Evolutionary conservation across 2,113 vertebrate species (phyloP), one percentile per base, ranked within the genome.

Genomic region (Istiophorus platypterus): DNA sequence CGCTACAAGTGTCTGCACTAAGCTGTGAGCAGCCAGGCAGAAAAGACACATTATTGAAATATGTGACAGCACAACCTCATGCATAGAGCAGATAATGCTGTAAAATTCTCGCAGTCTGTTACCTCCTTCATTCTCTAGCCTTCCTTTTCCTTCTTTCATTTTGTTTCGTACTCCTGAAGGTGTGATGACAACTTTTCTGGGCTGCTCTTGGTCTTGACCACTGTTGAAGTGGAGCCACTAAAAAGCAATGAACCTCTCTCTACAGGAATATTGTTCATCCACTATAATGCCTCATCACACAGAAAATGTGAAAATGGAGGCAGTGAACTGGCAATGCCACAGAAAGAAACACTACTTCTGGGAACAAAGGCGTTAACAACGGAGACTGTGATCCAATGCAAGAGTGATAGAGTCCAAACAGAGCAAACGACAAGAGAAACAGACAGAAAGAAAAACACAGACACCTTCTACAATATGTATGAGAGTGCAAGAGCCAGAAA

Each of bases 31-130:
- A 91, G 78, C 68, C 82, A 71, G 79, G 87, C 90, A 77, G 86
- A 84, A 74, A 91, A 91, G 77, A 74, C 72, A 66, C 78, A 86
- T 90, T 94, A 91, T 83, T 91, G 90, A 93, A 94, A 92, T 90
- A 74, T 85, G 82, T 85, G 90, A 88, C 78, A 87, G 91, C 49
- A 63, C 88, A 90, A 88, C 76, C 79, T 86, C 81, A 64, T 87
- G 83, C 71, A 85, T 87, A 89, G 72, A 87, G 79, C 69, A 85
- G 87, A 94, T 88, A 88, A 88, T 84, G 82, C 76, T 70, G 18
- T 56, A 29, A 86, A 89, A 84, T 79, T 70, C 76, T 62, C 71
- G 34, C 37, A 49, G 72, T 67, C 58, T 86, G 54, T 74, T 70
- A 64, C 34, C 17, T 51, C 78, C 22, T 29, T 71, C 66, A n/a